Evolutionary conservation across 2,113 vertebrate genomes (phyloP), one percentile per base, ranked within the genome.

Genomic region (Lophura nycthemera): DNA sequence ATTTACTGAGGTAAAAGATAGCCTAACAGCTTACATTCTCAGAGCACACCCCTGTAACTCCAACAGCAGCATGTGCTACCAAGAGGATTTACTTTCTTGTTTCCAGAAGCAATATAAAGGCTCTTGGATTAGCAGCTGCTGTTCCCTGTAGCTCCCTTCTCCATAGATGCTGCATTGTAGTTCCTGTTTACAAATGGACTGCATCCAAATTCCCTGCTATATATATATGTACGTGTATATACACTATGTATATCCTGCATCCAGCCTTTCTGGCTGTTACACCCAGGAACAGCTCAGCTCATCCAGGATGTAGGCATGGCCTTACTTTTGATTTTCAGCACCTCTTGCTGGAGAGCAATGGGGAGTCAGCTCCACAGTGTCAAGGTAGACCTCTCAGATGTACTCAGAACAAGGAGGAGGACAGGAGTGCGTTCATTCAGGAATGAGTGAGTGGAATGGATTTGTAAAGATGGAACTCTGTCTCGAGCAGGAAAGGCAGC

Each of bases 41-140:
- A 34, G 50, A 17, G 12, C 32, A 22, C 10, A 52, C 3, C 69
- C 18, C 32, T 57, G 45, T 71, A 81, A 56, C 38, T 50, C 15
- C 40, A 45, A 0, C 0, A 5, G 27, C n/a, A 42, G 64, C 30
- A 57, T 2, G 1, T 32, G 19, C 17, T 47, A 24, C 36, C 57
- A 13, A 45, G 8, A 29, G 32, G 42, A 34, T 8, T 70, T 54
- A 36, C 24, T n/a, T 75, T 14, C 42, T 50, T 81, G 38, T 74
- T 86, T 71, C 69, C 52, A 50, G 56, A 78, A 77, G 38, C 29
- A 36, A 2, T 38, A 42, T 5, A 47, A 57, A 57, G 11, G n/a
- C 30, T 83, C 21, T 52, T 89, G 56, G n/a, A 45, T 47, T 27
- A 70, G 40, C 29, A 27, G n/a, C 30, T 86, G 45, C 40, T 2